These are phyloP conservation scores for Helarctos malayanus DNA, from an alignment of 2,797 vertebrate genomes.

Conservation along the genomic window DNA sequence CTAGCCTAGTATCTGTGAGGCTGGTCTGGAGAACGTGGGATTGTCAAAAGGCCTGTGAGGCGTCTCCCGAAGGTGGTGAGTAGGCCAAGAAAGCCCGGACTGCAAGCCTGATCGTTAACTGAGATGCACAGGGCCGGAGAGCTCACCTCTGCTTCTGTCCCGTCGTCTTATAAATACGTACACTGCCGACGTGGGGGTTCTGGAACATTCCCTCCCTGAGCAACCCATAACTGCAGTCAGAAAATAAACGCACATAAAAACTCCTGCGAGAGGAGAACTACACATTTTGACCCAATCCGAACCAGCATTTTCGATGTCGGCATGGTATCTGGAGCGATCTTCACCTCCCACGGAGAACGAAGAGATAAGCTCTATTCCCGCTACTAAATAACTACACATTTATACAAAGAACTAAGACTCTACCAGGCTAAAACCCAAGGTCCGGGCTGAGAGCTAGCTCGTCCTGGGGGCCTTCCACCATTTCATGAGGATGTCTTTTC, in stretches of 20 bases:
- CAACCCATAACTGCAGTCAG: neutral
- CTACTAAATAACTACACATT: neutral
- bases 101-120: neutral
- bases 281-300: neutral
- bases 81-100: neutral
- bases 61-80: neutral
- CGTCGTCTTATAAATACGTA: neutral
- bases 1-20: neutral
- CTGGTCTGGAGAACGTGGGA: neutral
- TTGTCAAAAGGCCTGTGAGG: neutral
- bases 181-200: neutral
- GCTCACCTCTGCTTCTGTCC: neutral
- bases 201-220: neutral
- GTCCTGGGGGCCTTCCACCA: neutral
- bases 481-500: neutral
- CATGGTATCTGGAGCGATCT: neutral
- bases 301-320: neutral
- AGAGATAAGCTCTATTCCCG: neutral
- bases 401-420: neutral
- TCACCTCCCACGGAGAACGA: neutral
- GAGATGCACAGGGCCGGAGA: neutral
- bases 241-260: neutral
- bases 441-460: neutral
- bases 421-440: neutral
- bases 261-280: neutral